phyloP scores from a whole-genome alignment of 2,888 invertebrate genomes.

The Lumbricus terrestris region DNA sequence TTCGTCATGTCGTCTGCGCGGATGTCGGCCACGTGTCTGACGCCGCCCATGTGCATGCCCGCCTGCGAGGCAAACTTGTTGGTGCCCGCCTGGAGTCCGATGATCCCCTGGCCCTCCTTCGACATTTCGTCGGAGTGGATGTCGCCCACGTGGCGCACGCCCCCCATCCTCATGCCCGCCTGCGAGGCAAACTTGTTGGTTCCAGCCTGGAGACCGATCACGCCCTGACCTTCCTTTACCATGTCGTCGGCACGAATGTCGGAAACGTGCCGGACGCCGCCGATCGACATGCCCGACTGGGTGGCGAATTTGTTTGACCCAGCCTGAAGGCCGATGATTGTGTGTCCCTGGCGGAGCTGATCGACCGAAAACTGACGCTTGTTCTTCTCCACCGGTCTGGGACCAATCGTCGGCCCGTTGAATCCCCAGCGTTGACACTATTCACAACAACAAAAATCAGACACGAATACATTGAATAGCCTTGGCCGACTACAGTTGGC shows the following conservation, averaged over 20 bases:
- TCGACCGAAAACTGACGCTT: conserved; percentile 50
- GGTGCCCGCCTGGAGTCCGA: conserved; percentile 4
- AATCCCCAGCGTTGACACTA: conserved; percentile 50
- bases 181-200: conserved; percentile 23
- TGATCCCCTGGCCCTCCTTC: background rate
- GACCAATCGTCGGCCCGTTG: conserved; percentile 52
- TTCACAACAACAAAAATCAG: background rate
- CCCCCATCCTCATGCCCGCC: conserved; percentile 16
- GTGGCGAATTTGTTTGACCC: conserved; percentile 53
- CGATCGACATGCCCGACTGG: conserved; percentile 40
- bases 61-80: conserved; percentile 9
- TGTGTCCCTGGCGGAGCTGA: conserved; percentile 42
- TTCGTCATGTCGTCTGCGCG: background rate
- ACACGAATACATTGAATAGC: background rate
- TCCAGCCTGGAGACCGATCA: conserved; percentile 20
- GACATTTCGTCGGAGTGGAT: background rate
- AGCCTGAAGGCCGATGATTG: conserved; percentile 40
- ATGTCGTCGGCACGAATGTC: conserved; percentile 25
- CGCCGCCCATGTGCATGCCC: background rate
- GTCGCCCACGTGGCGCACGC: background rate
- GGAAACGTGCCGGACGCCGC: conserved; percentile 23
- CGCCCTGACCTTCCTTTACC: background rate
- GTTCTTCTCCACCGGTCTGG: conserved; percentile 51
- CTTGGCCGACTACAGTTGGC: background rate
- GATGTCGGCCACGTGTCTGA: background rate